Percentiles rank a stretch among this genome's conserved stretches.
These are phyloP conservation scores for Oscheius sp. DNA, from an alignment of 1,140 invertebrate species.

Conservation along the genomic window DNA sequence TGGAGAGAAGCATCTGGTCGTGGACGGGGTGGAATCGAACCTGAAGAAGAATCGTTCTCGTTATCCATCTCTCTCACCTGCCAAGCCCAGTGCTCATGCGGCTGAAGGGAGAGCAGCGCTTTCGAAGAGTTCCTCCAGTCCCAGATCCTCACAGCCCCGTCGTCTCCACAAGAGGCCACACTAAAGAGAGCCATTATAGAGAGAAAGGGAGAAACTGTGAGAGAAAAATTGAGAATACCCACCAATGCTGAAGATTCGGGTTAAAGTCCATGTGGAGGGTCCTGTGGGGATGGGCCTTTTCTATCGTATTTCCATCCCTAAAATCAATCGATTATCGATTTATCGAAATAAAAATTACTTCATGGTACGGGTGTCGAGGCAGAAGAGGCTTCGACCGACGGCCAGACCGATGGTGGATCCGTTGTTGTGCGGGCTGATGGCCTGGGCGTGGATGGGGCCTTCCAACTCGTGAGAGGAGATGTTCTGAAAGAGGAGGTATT, in stretches of 20 bases:
- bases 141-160: conserved; percentile 30
- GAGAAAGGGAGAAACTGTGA: background rate
- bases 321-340: background rate
- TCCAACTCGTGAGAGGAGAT: background rate
- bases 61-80: background rate
- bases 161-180: conserved; percentile 28
- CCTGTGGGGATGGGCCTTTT: conserved; percentile 27
- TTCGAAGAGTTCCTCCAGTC: conserved; percentile 20
- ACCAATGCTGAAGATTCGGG: conserved; percentile 34
- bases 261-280: conserved; percentile 28
- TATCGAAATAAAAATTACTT: background rate
- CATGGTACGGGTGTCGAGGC: conserved; percentile 5
- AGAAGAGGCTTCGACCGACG: background rate
- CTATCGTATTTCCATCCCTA: conserved; percentile 5
- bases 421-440: conserved; percentile 13
- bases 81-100: conserved; percentile 35
- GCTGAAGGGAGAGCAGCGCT: conserved; percentile 10
- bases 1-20: conserved; percentile 89
- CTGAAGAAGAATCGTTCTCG: background rate
- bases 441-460: background rate
- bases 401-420: conserved; percentile 20
- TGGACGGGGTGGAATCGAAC: conserved; percentile 86
- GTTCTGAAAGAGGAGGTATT: background rate
- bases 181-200: too few relatives aligned
- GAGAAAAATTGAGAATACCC: background rate